Evolutionary conservation across 2,888 invertebrate genomes (phyloP).

Genomic region (Protonemura montana): DNA sequence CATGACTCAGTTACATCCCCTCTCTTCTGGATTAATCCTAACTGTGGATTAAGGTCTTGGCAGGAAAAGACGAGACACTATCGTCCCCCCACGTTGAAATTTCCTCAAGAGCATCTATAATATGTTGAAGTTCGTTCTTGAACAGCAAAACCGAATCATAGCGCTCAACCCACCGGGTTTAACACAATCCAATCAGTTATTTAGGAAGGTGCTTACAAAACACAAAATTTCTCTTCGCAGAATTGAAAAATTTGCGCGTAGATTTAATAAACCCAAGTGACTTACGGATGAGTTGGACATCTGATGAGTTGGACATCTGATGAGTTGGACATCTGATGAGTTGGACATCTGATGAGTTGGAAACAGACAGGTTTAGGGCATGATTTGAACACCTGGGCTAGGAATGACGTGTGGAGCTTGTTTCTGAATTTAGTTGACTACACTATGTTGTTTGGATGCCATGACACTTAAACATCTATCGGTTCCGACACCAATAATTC

Average conservation of each 20-base stretch:
- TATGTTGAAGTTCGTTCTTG: constrained; percentile 18
- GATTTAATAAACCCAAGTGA: constrained; percentile 47
- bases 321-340: constrained; percentile 44
- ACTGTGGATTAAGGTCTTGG: constrained; percentile 12
- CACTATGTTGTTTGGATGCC: constrained; percentile 47
- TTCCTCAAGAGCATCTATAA: constrained; percentile 31
- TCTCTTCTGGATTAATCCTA: no score
- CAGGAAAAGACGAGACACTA: neutral
- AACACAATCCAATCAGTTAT: constrained; percentile 48
- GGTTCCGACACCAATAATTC: constrained; percentile 46
- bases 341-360: constrained; percentile 44
- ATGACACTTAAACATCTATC: constrained; percentile 50
- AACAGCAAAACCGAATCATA: constrained; percentile 31
- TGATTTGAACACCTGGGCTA: constrained; percentile 48
- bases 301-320: constrained; percentile 44
- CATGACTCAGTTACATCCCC: no score
- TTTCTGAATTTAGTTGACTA: constrained; percentile 46
- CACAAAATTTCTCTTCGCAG: constrained; percentile 45
- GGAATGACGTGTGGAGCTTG: constrained; percentile 44
- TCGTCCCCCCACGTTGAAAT: constrained; percentile 36
- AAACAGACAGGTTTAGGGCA: constrained; percentile 47
- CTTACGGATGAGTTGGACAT: constrained; percentile 47
- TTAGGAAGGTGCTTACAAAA: constrained; percentile 28
- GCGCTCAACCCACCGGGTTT: constrained; percentile 50
- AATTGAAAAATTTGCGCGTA: constrained; percentile 46